Conservation (phyloP, 2,113 vertebrate genomes). For the Phaethornis superciliosus region DNA sequence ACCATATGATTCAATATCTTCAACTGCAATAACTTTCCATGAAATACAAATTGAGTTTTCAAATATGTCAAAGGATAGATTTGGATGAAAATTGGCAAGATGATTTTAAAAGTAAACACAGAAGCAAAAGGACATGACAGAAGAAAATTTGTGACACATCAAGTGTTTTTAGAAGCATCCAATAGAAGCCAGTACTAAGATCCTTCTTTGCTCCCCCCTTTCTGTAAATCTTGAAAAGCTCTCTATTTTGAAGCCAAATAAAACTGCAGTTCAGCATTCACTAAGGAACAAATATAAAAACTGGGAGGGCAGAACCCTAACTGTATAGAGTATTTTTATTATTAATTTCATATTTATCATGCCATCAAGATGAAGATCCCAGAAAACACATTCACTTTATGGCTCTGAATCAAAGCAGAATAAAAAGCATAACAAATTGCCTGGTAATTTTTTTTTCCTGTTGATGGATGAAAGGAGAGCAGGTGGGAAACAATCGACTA, state of each 20-base stretch:
- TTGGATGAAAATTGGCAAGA: background rate
- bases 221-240: background rate
- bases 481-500: background rate
- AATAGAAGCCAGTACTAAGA: background rate
- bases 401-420: background rate
- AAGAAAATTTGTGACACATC: background rate
- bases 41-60: background rate
- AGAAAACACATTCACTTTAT: background rate
- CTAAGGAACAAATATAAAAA: background rate
- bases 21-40: background rate
- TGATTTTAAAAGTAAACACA: background rate
- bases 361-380: background rate
- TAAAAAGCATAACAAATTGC: background rate
- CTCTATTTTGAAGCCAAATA: background rate
- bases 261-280: background rate
- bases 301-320: background rate
- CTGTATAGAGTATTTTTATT: accelerated
- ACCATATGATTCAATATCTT: background rate
- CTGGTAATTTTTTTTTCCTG: background rate
- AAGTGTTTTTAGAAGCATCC: background rate
- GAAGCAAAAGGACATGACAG: background rate
- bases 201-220: background rate
- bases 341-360: background rate
- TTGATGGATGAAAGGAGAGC: no score
- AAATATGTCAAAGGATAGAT: background rate